A percentile compares a stretch with the other conserved stretches of the same genome.
Conservation (phyloP, 1,140 invertebrate species). For the Dendrolimus punctatus region DNA sequence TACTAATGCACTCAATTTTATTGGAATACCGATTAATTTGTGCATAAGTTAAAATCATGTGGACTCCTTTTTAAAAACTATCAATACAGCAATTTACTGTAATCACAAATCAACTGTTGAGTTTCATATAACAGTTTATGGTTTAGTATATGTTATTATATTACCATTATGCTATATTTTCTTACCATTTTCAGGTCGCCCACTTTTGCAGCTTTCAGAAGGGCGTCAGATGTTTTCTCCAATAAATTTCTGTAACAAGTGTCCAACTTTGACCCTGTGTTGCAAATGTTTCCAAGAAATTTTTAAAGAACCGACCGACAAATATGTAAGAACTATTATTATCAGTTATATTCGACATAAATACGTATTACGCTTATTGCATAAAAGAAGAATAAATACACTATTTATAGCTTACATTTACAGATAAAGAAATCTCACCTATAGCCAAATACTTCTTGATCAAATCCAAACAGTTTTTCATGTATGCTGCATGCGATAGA, state of each 20-base stretch:
- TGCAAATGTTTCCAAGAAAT: slow-evolving; percentile 5
- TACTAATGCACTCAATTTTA: no score
- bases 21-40: no score
- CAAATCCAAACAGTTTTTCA: slow-evolving; percentile 82
- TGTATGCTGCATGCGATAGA: slow-evolving; percentile 80
- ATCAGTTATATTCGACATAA: no score
- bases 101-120: no score
- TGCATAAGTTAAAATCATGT: no score
- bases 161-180: slow-evolving; percentile 1
- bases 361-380: no score
- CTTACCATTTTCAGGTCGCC: slow-evolving; percentile 69
- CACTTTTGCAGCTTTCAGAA: slow-evolving; percentile 81
- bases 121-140: no score
- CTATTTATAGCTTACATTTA: background rate
- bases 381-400: no score
- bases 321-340: no score
- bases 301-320: slow-evolving; percentile 1
- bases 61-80: no score
- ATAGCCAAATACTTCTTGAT: slow-evolving; percentile 80
- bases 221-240: slow-evolving; percentile 84
- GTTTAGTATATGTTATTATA: background rate
- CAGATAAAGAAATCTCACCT: slow-evolving; percentile 72
- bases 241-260: slow-evolving; percentile 72
- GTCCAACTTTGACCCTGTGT: slow-evolving; percentile 6
- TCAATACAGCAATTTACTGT: no score